Conservation (phyloP, 1,140 invertebrate genomes). For the Berghia stephanieae region DNA sequence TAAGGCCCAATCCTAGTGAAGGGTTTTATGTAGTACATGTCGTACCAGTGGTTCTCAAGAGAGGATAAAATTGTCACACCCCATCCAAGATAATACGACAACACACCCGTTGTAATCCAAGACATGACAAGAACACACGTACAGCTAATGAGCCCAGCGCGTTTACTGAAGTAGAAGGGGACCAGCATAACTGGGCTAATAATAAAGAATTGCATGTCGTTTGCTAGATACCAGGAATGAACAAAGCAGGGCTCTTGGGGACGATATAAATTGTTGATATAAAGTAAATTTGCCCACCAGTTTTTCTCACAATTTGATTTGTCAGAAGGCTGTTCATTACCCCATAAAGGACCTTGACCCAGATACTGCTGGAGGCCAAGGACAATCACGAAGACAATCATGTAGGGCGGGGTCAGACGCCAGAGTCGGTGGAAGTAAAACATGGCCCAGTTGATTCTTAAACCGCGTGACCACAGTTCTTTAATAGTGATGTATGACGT, state of each 20-base stretch:
- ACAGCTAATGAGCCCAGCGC: no score
- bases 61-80: no score
- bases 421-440: constrained; percentile 48
- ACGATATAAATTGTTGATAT: neutral
- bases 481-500: constrained; percentile 63
- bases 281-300: neutral
- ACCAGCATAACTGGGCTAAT: constrained; percentile 72
- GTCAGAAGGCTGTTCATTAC: neutral
- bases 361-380: neutral
- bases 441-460: constrained; percentile 47
- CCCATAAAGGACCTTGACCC: neutral
- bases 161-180: constrained; percentile 47
- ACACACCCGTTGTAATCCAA: no score
- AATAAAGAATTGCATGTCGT: constrained; percentile 82
- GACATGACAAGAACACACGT: no score
- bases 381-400: neutral
- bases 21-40: no score
- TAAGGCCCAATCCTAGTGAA: no score
- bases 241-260: constrained; percentile 73
- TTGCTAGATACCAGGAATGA: constrained; percentile 82
- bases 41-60: no score
- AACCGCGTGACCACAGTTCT: constrained; percentile 59
- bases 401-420: neutral
- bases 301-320: neutral
- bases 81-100: no score